Evolutionary conservation across 2,797 vertebrate genomes (phyloP), one percentile per base, ranked within the genome.

Genomic region (Trachops cirrhosus): DNA sequence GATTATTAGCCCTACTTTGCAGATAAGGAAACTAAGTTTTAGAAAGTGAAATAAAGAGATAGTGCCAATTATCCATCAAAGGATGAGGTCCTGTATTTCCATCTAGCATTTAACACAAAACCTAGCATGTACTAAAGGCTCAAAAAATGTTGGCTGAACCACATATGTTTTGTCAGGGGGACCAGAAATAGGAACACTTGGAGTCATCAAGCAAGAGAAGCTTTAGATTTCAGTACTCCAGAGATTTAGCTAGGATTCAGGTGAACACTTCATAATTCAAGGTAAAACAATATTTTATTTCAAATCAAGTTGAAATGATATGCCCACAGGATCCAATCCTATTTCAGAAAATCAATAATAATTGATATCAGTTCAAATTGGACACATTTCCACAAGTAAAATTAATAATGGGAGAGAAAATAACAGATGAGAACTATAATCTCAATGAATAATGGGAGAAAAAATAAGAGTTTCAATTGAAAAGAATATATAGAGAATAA

Each of bases 261-360:
- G 37, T 73, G 44, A 91, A 93, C 4, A 15, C 5, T 73, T 85
- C 34, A 12, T 16, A 86, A 89, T 93, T 95, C 48, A 89, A 86
- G 41, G 85, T 71, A 95, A 91, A 52, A 64, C 2, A 87, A 4
- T 68, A 71, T 82, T 82, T 86, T 93, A 41, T 73, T 78, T 87
- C 88, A 15, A 90, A 75, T 77, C 12, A 94, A 93, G 41, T n/a
- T 19, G 73, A 96, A 95, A 74, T 19, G 11, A 83, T 19, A 83
- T 19, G 6, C 39, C 84, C 21, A 39, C 12, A 91, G 70, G 59
- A 22, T 67, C 39, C 73, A 39, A 34, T 64, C 24, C 57, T 71
- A 39, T 77, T 87, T 89, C 75, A 89, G 70, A 95, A 91, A 86
- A 89, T 90, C 12, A 90, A 24, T 74, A 74, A 41, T 22, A 83